These are phyloP conservation scores for Ammospiza maritima DNA, from an alignment of 2,797 vertebrate genomes.

Conservation along the genomic window DNA sequence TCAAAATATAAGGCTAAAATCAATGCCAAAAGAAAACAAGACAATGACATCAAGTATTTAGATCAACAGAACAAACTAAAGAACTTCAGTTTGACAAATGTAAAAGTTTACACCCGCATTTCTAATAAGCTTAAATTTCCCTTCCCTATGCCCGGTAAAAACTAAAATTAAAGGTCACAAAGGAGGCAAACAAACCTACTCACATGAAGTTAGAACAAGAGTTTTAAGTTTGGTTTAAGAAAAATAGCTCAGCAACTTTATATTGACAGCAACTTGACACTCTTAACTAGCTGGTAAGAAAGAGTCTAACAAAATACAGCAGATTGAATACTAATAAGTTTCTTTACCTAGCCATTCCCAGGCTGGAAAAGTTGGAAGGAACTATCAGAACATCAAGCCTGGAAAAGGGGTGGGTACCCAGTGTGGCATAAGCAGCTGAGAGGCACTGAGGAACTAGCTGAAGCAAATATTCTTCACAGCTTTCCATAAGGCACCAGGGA, in stretches of 20 bases:
- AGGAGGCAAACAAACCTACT: constrained; percentile 18
- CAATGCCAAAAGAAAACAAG: constrained; percentile 27
- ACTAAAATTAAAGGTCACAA: constrained; percentile 33
- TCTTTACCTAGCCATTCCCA: constrained; percentile 96
- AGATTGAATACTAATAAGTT: background rate
- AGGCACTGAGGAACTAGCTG: constrained; percentile 87
- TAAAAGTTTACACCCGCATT: constrained; percentile 35
- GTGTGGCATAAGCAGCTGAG: constrained; percentile 83
- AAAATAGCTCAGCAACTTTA: background rate
- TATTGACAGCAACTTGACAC: background rate
- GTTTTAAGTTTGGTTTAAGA: background rate
- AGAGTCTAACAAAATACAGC: background rate
- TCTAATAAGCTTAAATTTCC: constrained; percentile 40
- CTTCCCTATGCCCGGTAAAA: constrained; percentile 4
- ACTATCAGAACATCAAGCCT: constrained; percentile 94
- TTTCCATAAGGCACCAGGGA: constrained; percentile 79
- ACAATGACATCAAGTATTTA: constrained; percentile 31
- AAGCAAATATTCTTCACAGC: constrained; percentile 81
- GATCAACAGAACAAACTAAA: constrained; percentile 46
- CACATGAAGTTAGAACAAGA: background rate
- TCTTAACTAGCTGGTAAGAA: background rate
- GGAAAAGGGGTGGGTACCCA: constrained; percentile 93
- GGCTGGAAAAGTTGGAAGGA: constrained; percentile 92
- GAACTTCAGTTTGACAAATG: constrained; percentile 34
- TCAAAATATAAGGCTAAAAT: constrained; percentile 22